phyloP scores from a whole-genome alignment of 2,113 vertebrate genomes.

The Dasypus novemcinctus region DNA sequence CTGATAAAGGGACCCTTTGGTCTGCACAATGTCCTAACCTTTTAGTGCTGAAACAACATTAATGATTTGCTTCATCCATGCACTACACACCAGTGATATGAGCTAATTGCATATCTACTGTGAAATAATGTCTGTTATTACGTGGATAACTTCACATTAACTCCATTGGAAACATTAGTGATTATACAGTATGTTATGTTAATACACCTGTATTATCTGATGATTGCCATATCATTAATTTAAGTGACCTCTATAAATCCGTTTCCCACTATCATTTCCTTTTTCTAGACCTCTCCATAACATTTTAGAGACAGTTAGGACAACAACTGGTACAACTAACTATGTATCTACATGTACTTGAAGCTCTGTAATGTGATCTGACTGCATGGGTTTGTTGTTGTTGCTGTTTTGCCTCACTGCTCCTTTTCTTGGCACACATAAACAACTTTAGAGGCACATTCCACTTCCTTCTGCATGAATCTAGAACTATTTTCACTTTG shows the following conservation, averaged over 20 bases:
- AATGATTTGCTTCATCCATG: slow-evolving; percentile 68
- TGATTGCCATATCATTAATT: slow-evolving; percentile 71
- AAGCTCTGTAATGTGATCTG: background rate
- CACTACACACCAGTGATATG: slow-evolving; percentile 59
- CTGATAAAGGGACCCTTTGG: slow-evolving; percentile 40
- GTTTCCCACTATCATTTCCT: slow-evolving; percentile 58
- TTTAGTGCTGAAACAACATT: slow-evolving; percentile 60
- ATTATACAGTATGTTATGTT: slow-evolving; percentile 73
- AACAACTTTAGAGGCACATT: background rate
- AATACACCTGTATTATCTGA: slow-evolving; percentile 73
- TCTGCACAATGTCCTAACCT: slow-evolving; percentile 59
- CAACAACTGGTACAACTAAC: slow-evolving; percentile 32
- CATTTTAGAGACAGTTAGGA: slow-evolving; percentile 16
- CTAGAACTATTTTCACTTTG: background rate
- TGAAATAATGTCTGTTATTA: slow-evolving; percentile 79
- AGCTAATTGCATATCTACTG: slow-evolving; percentile 71
- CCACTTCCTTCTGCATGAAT: background rate
- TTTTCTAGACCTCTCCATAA: slow-evolving; percentile 62
- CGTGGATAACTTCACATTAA: slow-evolving; percentile 78
- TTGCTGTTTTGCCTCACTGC: background rate
- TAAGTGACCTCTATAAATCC: slow-evolving; percentile 72
- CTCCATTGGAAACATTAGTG: slow-evolving; percentile 69
- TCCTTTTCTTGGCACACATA: background rate
- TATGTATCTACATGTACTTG: background rate
- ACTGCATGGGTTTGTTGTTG: background rate